These are phyloP conservation scores for Scolopax mira DNA, from an alignment of 2,113 vertebrate species.

Conservation along the genomic window DNA sequence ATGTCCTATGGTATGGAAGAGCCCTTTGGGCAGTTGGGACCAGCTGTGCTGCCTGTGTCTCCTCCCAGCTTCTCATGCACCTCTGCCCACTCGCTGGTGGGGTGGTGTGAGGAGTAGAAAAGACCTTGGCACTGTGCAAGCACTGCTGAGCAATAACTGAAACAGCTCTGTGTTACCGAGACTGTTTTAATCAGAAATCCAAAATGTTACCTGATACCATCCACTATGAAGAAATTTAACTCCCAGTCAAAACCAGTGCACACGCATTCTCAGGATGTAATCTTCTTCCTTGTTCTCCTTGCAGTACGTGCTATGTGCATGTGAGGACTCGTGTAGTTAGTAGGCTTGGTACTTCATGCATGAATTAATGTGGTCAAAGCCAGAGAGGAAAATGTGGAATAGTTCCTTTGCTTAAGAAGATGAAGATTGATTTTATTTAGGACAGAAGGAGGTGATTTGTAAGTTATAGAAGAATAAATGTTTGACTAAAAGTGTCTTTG, in stretches of 20 bases:
- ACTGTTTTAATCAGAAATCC: neutral
- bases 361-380: neutral
- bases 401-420: neutral
- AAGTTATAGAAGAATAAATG: neutral
- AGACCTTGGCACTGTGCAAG: neutral
- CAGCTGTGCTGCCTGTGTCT: neutral
- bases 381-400: neutral
- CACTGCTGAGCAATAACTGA: neutral
- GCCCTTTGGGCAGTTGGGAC: neutral
- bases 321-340: neutral
- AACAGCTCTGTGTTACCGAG: neutral
- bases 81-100: rapidly evolving
- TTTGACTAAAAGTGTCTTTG: neutral
- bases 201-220: neutral
- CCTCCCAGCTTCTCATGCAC: neutral
- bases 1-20: neutral
- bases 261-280: rapidly evolving
- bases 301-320: neutral
- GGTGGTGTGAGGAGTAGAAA: neutral
- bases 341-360: neutral
- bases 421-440: neutral
- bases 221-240: neutral
- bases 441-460: neutral
- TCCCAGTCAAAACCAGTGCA: neutral
- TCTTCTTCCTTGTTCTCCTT: neutral